A percentile compares a stretch with the other conserved stretches of the same genome.
phyloP scores from a whole-genome alignment of 2,888 invertebrate species.

The Volucella inanis region DNA sequence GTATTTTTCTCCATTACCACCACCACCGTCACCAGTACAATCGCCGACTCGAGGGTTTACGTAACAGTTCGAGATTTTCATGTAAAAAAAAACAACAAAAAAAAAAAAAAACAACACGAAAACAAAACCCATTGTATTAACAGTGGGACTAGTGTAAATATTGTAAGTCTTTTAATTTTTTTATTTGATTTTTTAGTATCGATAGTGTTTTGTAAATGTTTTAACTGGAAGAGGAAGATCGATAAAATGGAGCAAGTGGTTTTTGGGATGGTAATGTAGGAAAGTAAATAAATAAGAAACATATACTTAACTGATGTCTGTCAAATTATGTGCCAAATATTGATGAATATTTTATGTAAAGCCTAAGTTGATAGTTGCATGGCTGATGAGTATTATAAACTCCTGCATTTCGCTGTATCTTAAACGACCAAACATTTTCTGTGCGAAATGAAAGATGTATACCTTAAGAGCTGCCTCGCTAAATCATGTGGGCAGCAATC shows the following conservation, averaged over 20 bases:
- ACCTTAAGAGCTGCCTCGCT: too few species aligned
- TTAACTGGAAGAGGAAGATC: slow-evolving; percentile 18
- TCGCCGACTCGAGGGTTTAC: slow-evolving; percentile 84
- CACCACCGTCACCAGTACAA: slow-evolving; percentile 93
- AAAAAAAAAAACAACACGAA: background rate
- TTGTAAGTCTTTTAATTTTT: slow-evolving; percentile 1
- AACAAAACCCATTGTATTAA: background rate
- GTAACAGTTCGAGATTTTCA: slow-evolving; percentile 82
- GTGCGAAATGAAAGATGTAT: too few species aligned
- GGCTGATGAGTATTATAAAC: background rate
- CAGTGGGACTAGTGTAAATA: slow-evolving; percentile 43
- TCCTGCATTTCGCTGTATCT: background rate
- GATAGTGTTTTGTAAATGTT: slow-evolving; percentile 15
- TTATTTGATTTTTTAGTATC: background rate
- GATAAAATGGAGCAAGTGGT: background rate
- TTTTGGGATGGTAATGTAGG: background rate
- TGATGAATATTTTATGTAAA: slow-evolving; percentile 4
- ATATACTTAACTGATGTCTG: slow-evolving; percentile 41
- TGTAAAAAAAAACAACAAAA: slow-evolving; percentile 77
- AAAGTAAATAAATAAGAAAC: background rate
- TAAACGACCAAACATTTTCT: too few species aligned
- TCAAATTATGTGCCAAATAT: slow-evolving; percentile 68
- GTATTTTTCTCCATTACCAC: slow-evolving; percentile 91
- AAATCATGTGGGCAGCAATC: too few species aligned
- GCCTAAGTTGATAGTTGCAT: background rate